A percentile compares a stretch with the other conserved stretches of the same genome.
These are phyloP conservation scores for Leucania comma DNA, from an alignment of 2,888 invertebrate species.

Conservation along the genomic window DNA sequence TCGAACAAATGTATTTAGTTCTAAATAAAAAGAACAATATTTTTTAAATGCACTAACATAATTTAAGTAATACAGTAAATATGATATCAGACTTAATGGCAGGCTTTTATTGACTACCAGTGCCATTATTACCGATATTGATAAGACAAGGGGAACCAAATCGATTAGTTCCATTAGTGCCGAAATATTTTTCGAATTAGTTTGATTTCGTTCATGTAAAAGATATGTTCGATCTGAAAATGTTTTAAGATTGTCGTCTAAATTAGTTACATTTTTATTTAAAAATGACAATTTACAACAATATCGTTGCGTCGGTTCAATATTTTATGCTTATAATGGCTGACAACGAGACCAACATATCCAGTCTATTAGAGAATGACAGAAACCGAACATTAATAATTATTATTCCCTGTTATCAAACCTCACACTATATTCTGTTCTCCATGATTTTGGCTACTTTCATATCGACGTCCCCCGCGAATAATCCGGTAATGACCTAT, in stretches of 20 bases:
- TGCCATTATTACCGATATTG: neutral
- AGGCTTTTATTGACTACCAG: slow-evolving; percentile 14
- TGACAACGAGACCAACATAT: neutral
- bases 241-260: neutral
- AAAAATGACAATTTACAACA: neutral
- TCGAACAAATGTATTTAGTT: neutral
- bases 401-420: slow-evolving; percentile 3
- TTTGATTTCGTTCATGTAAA: neutral
- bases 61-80: neutral
- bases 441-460: neutral
- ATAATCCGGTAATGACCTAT: no score
- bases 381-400: neutral
- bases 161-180: slow-evolving; percentile 14
- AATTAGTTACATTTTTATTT: neutral
- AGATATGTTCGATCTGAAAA: neutral
- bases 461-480: no score
- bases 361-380: neutral
- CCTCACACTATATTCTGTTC: neutral
- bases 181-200: neutral
- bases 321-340: neutral
- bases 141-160: slow-evolving; percentile 14
- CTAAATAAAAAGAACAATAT: neutral
- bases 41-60: slow-evolving; percentile 1
- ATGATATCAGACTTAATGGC: neutral
- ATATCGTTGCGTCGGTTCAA: neutral